phyloP scores from a whole-genome alignment of 2,888 invertebrate species.

The Sialis fuliginosa region DNA sequence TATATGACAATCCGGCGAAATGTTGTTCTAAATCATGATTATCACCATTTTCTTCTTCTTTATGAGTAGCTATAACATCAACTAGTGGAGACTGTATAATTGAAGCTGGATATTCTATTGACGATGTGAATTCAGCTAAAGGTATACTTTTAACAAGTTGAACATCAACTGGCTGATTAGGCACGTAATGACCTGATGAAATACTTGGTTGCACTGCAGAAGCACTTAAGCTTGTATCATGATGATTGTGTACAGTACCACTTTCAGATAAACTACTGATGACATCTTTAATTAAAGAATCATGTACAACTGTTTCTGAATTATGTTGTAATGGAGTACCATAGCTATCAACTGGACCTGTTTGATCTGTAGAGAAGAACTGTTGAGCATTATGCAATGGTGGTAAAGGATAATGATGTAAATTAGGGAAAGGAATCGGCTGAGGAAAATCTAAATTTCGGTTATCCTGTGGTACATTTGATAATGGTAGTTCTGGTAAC shows the following conservation, averaged over 20 bases:
- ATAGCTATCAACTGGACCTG: conserved; percentile 18
- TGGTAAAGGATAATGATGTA: conserved; percentile 37
- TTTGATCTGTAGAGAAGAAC: conserved; percentile 19
- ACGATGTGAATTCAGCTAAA: conserved; percentile 47
- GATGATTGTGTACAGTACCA: conserved; percentile 4
- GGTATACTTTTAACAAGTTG: conserved; percentile 46
- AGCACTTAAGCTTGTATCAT: background rate
- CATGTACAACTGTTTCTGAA: background rate
- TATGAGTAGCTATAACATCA: conserved; percentile 29
- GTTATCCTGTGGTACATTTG: conserved; percentile 2
- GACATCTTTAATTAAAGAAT: background rate
- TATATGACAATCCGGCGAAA: too few species aligned
- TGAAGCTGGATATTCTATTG: conserved; percentile 53
- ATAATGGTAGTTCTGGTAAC: conserved; percentile 9
- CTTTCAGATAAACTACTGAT: background rate
- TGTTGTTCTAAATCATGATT: conserved; percentile 8
- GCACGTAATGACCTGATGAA: background rate
- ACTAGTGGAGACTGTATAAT: conserved; percentile 51
- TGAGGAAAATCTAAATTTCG: conserved; percentile 5
- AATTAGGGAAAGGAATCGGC: conserved; percentile 11
- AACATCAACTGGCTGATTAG: conserved; percentile 20
- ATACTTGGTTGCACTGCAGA: conserved; percentile 7
- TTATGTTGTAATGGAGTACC: background rate
- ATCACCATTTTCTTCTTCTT: conserved; percentile 9
- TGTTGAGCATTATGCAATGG: conserved; percentile 43